Evolutionary conservation across 2,113 vertebrate genomes (phyloP), one percentile per base, ranked within the genome.

Genomic region (Notarius quadriscutis): DNA sequence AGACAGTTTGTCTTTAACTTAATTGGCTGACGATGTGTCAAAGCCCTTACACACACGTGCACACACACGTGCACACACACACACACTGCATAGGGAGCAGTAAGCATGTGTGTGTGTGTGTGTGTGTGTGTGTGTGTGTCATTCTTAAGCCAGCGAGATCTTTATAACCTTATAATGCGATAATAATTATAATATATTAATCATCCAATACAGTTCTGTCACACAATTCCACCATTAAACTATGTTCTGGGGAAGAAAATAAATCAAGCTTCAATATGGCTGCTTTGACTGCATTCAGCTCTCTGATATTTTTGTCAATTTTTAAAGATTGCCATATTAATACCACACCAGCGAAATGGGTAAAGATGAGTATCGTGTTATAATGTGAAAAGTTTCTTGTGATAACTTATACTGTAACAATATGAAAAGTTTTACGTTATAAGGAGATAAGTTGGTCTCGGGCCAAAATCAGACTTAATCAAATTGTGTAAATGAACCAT

Each of bases 1-100:
- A 87, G 80, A 90, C 86, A 88, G 86, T 84, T 86, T 88, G 81
- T 84, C 87, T 86, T 85, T 48, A 84, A 82, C 87, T 88, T 91
- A 91, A 89, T 91, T 91, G 86, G 86, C 57, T 85, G 85, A 87
- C 51, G 48, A 88, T 89, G 84, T 80, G 78, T 77, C 77, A 82
- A 18, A 84, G 83, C 69, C 55, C 34, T 75, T 79, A 79, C 75
- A 67, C 74, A 74, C 75, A 60, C 87, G 15, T 48, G n/a, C 87
- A 87, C 86, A 87, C 69, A 77, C 74, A 78, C 74, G n/a, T n/a
- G 72, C 88, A 30, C 74, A 78, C 74, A 82, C 84, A 72, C 72
- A 30, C 71, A 27, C 87, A 84, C 86, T 77, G 80, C 86, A 86
- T 77, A 72, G 63, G 75, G 86, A 86, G 81, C 88, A 63, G 34